Percentiles rank a stretch among this genome's conserved stretches.
These are phyloP conservation scores for Pitangus sulphuratus DNA, from an alignment of 2,797 vertebrate genomes.

Conservation along the genomic window DNA sequence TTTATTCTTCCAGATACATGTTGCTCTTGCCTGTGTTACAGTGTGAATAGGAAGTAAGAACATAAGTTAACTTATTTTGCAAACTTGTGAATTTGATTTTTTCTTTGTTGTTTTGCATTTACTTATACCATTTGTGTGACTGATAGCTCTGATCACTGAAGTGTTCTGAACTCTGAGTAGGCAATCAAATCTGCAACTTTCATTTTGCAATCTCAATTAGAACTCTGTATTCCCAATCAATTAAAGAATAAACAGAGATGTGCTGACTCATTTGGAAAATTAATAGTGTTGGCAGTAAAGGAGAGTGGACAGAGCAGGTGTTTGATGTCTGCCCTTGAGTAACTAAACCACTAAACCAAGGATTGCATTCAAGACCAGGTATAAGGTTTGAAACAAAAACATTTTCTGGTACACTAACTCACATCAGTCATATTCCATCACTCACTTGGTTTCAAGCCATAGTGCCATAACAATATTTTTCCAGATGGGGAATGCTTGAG, in stretches of 20 bases:
- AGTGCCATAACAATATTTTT: conserved; percentile 11
- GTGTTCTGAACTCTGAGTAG: neutral
- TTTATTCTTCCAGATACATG: neutral
- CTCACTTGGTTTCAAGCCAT: neutral
- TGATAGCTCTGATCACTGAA: neutral
- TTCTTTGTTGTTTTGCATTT: conserved; percentile 4
- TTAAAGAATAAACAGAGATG: conserved; percentile 54
- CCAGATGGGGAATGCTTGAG: neutral
- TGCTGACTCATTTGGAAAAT: conserved; percentile 48
- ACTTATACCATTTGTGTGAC: neutral
- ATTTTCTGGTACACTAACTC: conserved; percentile 38
- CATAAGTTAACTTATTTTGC: neutral
- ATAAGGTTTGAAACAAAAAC: conserved; percentile 29
- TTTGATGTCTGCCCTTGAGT: conserved; percentile 51
- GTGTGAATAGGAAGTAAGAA: neutral
- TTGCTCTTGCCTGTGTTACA: neutral
- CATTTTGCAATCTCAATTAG: conserved; percentile 55
- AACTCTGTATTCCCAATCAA: conserved; percentile 1
- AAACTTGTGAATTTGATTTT: neutral
- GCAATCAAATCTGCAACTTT: conserved; percentile 26
- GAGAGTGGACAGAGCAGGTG: conserved; percentile 33
- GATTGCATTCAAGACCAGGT: conserved; percentile 29
- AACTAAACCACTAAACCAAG: neutral
- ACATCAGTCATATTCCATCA: conserved; percentile 12
- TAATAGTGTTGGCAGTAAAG: conserved; percentile 25